Evolutionary conservation across 2,888 invertebrate genomes (phyloP), one percentile per base, ranked within the genome.

Genomic region (Fragum sueziense): DNA sequence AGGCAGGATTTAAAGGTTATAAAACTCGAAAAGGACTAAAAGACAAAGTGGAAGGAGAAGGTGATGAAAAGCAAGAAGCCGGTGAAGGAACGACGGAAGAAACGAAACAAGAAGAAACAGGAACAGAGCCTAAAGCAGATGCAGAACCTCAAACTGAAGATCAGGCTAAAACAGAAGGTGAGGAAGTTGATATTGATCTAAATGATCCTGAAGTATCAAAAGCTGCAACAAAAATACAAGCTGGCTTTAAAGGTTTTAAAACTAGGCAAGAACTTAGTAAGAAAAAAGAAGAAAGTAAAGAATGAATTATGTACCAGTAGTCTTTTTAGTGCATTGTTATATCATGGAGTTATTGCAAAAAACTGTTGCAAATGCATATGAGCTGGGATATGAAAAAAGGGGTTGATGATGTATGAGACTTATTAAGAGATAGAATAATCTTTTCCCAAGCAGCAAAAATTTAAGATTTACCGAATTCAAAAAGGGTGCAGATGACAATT

Each of bases 161-260:
- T 37, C 73, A 70, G 20, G 67, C 76, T 25, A 83, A 77, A 31
- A 76, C 70, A 57, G 75, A 82, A 75, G 87, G 89, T 73, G 91
- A 90, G 78, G 84, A 86, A 70, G 76, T 90, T 31, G 91, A 91
- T 85, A 92, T 93, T 82, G 92, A 93, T 82, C 87, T 92, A 41
- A 86, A 86, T 74, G 91, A 92, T 78, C 91, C 91, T 9, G 91
- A 92, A 54, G 90, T 91, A 3, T 88, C 87, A 68, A 87, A 89
- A 76, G 92, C 92, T 31, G 92, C 92, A 14, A 74, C 88, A 20
- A 92, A 90, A 84, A 93, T 93, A 80, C 92, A 93, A 80, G 89
- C 91, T 20, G 86, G 88, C n/a, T 92, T 90, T 82, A 88, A 88
- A 71, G 91, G 91, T 17, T 89, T 85, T 79, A 87, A 89, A 70